phyloP scores from a whole-genome alignment of 2,113 vertebrate species.

The Osmerus eperlanus region DNA sequence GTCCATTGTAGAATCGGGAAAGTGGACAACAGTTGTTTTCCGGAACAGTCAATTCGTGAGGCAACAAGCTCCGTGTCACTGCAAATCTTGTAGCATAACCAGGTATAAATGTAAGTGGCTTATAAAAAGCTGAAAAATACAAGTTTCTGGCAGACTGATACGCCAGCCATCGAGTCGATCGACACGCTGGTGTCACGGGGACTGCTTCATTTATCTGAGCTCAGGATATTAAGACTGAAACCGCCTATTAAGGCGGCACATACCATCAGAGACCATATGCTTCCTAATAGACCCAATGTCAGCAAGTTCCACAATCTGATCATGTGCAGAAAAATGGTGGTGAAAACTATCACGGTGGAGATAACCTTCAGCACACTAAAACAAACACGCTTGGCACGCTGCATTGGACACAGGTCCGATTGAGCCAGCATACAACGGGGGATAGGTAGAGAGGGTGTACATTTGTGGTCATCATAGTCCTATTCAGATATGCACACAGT shows the following conservation, averaged over 20 bases:
- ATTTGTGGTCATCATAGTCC: not conserved
- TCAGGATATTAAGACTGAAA: too few species aligned
- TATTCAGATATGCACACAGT: not conserved
- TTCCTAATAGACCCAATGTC: not conserved
- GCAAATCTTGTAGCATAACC: not conserved
- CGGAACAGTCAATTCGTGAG: too few species aligned
- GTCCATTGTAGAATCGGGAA: too few species aligned
- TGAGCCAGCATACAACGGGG: too few species aligned
- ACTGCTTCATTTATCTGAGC: not conserved
- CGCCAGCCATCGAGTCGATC: not conserved
- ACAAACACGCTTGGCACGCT: not conserved
- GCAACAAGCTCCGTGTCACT: not conserved
- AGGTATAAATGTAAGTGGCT: not conserved
- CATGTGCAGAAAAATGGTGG: not conserved
- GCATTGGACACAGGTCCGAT: not conserved
- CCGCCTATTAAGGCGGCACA: too few species aligned
- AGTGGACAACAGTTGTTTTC: too few species aligned
- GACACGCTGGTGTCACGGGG: not conserved
- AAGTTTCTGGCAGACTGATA: not conserved
- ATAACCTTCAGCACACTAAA: not conserved
- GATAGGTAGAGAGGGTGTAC: too few species aligned
- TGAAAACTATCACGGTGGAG: not conserved
- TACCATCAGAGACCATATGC: not conserved
- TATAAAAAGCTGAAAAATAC: not conserved
- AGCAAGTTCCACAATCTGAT: constrained; percentile 1